These are phyloP conservation scores for Melanocharis versteri DNA, from an alignment of 2,113 vertebrate species.

Conservation along the genomic window DNA sequence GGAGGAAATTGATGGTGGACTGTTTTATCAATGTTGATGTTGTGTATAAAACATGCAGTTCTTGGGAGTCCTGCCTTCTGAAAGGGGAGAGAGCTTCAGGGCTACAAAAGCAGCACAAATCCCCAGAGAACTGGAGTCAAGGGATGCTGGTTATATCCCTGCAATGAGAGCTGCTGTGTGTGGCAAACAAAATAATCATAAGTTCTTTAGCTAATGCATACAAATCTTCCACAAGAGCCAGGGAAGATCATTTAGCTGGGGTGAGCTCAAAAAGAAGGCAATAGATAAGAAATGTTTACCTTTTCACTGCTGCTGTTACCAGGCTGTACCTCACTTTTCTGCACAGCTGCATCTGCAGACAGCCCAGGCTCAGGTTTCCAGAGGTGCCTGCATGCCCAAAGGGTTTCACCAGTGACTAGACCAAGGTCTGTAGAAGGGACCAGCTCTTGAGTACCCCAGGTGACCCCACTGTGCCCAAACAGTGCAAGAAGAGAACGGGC, in stretches of 20 bases:
- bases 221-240: background rate
- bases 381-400: background rate
- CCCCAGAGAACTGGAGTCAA: background rate
- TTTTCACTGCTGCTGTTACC: background rate
- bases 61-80: background rate
- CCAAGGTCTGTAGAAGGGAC: background rate
- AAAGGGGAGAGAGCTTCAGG: background rate
- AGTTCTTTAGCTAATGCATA: background rate
- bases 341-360: background rate
- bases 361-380: background rate
- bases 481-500: rapidly evolving
- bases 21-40: background rate
- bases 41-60: background rate
- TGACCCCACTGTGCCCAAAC: background rate
- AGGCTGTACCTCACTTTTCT: background rate
- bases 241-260: background rate
- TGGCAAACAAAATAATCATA: background rate
- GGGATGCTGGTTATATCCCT: background rate
- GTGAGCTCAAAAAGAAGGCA: background rate
- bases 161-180: background rate
- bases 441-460: background rate
- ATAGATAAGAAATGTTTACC: background rate
- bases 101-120: background rate
- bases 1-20: background rate
- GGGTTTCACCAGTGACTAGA: background rate